These are phyloP conservation scores for Triops cancriformis DNA, from an alignment of 1,140 invertebrate species.

Conservation along the genomic window DNA sequence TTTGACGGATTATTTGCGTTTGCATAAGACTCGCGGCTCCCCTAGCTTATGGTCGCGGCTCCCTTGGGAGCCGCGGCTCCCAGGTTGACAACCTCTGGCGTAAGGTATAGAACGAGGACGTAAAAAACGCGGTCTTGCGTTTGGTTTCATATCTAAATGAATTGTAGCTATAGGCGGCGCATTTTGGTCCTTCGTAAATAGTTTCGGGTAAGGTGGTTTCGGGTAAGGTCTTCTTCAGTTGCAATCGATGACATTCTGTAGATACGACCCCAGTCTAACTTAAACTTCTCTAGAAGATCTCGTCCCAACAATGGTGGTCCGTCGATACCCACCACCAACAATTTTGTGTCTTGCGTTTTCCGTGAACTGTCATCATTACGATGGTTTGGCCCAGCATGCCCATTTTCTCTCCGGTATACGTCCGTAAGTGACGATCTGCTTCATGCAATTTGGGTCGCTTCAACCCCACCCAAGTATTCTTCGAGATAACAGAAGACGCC, in stretches of 20 bases:
- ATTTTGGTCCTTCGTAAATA: background rate
- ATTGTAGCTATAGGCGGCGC: background rate
- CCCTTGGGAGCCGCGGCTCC: too few species aligned
- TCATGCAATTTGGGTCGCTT: background rate
- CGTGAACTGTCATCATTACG: background rate
- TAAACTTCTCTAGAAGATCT: background rate
- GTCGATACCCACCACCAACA: background rate
- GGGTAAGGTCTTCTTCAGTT: background rate
- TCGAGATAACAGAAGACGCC: background rate
- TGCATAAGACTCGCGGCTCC: too few species aligned
- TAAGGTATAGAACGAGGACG: constrained; percentile 22
- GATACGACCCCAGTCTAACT: background rate
- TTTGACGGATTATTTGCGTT: too few species aligned
- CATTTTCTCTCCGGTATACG: background rate
- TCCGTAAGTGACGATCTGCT: background rate
- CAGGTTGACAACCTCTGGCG: too few species aligned
- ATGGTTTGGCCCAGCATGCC: background rate
- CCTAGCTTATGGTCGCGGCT: too few species aligned
- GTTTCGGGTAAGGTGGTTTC: background rate
- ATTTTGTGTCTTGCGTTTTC: background rate
- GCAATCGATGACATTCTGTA: background rate
- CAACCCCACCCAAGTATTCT: background rate
- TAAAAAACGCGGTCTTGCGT: constrained; percentile 22
- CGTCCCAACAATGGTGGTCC: background rate
- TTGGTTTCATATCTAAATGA: constrained; percentile 12